These are phyloP conservation scores for Philypnodon macrostomus DNA, from an alignment of 2,797 vertebrate species.

Conservation along the genomic window DNA sequence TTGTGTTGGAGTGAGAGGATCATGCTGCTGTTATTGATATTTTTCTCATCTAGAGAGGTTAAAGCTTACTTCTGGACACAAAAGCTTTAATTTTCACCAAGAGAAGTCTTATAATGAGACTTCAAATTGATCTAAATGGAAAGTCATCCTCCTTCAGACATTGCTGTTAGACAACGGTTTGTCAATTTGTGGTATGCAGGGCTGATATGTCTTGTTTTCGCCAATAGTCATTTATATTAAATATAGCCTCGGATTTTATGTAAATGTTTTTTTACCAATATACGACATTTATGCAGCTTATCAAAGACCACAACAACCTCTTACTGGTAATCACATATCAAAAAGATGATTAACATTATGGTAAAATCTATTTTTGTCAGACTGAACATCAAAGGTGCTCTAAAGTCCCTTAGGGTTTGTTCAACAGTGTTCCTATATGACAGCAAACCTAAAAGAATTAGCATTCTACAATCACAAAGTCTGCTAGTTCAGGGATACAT, in stretches of 20 bases:
- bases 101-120: slow-evolving; percentile 17
- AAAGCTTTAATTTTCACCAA: slow-evolving; percentile 28
- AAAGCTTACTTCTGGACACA: slow-evolving; percentile 10
- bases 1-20: slow-evolving; percentile 68
- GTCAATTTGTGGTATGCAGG: neutral
- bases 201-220: slow-evolving; percentile 8
- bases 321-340: no score
- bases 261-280: neutral
- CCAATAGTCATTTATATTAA: neutral
- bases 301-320: no score
- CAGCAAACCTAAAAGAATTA: no score
- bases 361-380: no score
- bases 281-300: neutral
- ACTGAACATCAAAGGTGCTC: no score
- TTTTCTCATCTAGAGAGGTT: slow-evolving; percentile 5
- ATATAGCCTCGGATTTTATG: neutral
- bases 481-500: no score
- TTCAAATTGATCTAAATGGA: slow-evolving; percentile 10
- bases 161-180: slow-evolving; percentile 1
- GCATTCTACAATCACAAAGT: no score
- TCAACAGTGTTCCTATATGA: no score
- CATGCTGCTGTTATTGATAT: slow-evolving; percentile 52
- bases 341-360: no score
- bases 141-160: neutral
- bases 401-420: no score